Evolutionary conservation across 2,797 vertebrate genomes (phyloP).

Genomic region (Falco peregrinus): DNA sequence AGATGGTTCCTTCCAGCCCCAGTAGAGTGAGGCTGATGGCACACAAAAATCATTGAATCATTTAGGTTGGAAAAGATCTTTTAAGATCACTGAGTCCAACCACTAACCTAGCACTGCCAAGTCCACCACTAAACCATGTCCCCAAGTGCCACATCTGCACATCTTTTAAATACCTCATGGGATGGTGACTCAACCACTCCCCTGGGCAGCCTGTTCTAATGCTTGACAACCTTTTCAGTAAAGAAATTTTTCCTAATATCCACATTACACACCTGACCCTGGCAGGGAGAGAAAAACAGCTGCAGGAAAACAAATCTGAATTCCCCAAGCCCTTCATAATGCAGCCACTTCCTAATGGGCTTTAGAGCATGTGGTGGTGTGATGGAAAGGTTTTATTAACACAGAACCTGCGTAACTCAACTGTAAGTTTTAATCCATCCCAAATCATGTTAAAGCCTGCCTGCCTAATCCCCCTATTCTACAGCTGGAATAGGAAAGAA

Average conservation of each 20-base stretch:
- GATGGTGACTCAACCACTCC: no score
- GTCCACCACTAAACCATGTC: no score
- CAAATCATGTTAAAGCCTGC: background rate
- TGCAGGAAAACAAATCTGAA: conserved; percentile 41
- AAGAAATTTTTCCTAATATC: no score
- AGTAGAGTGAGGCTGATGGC: background rate
- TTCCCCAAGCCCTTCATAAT: conserved; percentile 18
- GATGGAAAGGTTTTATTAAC: conserved; percentile 53
- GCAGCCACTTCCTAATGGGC: background rate
- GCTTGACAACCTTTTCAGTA: no score
- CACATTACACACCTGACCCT: background rate
- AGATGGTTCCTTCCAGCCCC: background rate
- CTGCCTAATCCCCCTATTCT: background rate
- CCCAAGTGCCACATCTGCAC: no score
- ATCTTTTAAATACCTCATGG: no score
- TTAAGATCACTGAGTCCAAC: no score
- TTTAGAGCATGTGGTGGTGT: background rate
- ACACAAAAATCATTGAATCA: background rate
- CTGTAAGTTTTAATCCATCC: conserved; percentile 36
- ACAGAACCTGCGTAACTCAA: conserved; percentile 45
- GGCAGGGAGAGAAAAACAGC: conserved; percentile 28
- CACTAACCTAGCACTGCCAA: no score
- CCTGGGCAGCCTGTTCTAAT: no score
- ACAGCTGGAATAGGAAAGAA: background rate
- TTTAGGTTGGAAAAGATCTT: no score